A percentile compares a stretch with the other conserved stretches of the same genome.
Conservation (phyloP, 2,113 vertebrate genomes). For the Corythoichthys intestinalis region DNA sequence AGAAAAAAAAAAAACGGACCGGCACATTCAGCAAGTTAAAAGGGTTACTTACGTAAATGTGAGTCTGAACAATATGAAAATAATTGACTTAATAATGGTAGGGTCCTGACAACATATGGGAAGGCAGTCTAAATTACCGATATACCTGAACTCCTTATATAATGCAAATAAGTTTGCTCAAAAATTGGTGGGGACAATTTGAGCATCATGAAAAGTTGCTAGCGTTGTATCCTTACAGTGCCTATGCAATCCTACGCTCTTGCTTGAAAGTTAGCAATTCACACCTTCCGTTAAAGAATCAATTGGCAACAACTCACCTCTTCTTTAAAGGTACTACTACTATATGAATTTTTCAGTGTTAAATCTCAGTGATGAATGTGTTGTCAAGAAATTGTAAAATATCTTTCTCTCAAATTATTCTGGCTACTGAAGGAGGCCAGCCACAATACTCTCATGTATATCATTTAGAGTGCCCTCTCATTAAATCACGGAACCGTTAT, state of each 20-base stretch:
- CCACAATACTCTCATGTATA: slow-evolving; percentile 25
- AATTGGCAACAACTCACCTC: neutral
- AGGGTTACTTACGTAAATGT: too few relatives aligned
- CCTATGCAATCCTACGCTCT: neutral
- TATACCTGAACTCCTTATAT: too few relatives aligned
- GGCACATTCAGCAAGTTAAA: too few relatives aligned
- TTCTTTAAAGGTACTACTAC: neutral
- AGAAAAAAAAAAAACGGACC: too few relatives aligned
- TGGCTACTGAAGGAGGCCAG: slow-evolving; percentile 28
- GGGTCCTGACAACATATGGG: too few relatives aligned
- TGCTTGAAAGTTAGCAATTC: neutral
- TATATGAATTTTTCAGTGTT: neutral
- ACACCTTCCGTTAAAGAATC: neutral
- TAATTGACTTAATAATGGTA: too few relatives aligned
- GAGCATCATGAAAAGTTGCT: too few relatives aligned
- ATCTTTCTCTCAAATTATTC: slow-evolving; percentile 28
- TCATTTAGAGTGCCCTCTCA: slow-evolving; percentile 25
- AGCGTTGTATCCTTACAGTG: too few relatives aligned
- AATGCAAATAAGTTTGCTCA: too few relatives aligned
- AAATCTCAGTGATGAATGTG: slow-evolving; percentile 7
- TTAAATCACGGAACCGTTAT: slow-evolving; percentile 24
- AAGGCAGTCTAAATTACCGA: too few relatives aligned
- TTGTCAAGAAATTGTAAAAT: slow-evolving; percentile 25
- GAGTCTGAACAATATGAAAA: too few relatives aligned
- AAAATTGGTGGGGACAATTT: too few relatives aligned